These are phyloP conservation scores for Whitmania pigra DNA, from an alignment of 1,140 invertebrate genomes.

Conservation along the genomic window DNA sequence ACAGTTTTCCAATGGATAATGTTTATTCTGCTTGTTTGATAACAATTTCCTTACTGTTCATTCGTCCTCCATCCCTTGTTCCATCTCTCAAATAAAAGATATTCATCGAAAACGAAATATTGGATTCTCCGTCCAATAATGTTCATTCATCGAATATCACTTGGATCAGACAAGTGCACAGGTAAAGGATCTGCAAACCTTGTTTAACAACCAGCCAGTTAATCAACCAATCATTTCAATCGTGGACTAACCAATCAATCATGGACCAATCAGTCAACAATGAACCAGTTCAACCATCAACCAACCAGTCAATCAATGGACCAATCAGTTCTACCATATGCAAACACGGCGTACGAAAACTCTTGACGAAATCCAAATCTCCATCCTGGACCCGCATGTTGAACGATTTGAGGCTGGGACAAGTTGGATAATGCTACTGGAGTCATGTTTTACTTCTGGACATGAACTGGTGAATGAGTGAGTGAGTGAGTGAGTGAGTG, in stretches of 20 bases:
- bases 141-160: neutral
- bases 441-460: neutral
- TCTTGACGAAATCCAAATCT: no score
- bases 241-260: neutral
- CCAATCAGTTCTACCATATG: neutral
- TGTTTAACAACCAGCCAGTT: neutral
- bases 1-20: neutral
- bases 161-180: neutral
- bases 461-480: conserved; percentile 8
- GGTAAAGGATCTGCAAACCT: neutral
- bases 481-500: conserved; percentile 20
- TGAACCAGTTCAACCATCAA: neutral
- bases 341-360: neutral
- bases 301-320: neutral
- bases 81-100: neutral
- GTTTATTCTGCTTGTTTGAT: neutral
- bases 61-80: neutral
- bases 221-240: neutral
- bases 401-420: no score
- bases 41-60: no score
- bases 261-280: neutral
- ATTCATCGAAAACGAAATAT: neutral
- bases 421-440: neutral
- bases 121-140: neutral
- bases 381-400: no score